A percentile compares a stretch with the other conserved stretches of the same genome.
Evolutionary conservation across 2,113 vertebrate genomes (phyloP).

Genomic region (Gavia stellata): DNA sequence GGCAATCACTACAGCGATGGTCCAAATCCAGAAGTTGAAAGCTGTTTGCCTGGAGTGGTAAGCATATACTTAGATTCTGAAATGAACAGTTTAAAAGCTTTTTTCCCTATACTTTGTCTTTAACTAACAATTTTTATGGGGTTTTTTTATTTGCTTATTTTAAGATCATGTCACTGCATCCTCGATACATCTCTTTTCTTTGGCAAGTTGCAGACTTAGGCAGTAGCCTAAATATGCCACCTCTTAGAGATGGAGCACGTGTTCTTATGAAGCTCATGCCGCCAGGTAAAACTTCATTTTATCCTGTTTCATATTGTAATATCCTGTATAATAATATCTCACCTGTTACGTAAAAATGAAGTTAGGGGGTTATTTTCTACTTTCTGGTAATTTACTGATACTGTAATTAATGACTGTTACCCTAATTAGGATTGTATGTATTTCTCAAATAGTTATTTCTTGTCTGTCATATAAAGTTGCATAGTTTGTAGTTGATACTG

Average conservation of each 20-base stretch:
- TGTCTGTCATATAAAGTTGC: neutral
- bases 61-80: slow-evolving; percentile 46
- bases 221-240: slow-evolving; percentile 95
- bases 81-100: neutral
- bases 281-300: slow-evolving; percentile 78
- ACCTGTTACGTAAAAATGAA: neutral
- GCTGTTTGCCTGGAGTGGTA: slow-evolving; percentile 98
- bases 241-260: slow-evolving; percentile 94
- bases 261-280: slow-evolving; percentile 99
- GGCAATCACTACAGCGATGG: slow-evolving; percentile 98
- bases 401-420: neutral
- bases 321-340: neutral
- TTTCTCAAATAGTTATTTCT: neutral
- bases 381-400: neutral
- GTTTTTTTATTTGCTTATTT: neutral
- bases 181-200: slow-evolving; percentile 98
- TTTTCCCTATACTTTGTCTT: neutral
- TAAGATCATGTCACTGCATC: slow-evolving; percentile 98
- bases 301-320: neutral
- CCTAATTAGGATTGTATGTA: neutral
- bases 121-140: neutral
- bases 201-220: slow-evolving; percentile 99
- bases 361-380: neutral
- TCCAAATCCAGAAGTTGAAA: slow-evolving; percentile 97
- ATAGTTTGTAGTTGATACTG: neutral